Evolutionary conservation across 2,888 invertebrate species (phyloP).

Genomic region (Eupeodes latifasciatus): DNA sequence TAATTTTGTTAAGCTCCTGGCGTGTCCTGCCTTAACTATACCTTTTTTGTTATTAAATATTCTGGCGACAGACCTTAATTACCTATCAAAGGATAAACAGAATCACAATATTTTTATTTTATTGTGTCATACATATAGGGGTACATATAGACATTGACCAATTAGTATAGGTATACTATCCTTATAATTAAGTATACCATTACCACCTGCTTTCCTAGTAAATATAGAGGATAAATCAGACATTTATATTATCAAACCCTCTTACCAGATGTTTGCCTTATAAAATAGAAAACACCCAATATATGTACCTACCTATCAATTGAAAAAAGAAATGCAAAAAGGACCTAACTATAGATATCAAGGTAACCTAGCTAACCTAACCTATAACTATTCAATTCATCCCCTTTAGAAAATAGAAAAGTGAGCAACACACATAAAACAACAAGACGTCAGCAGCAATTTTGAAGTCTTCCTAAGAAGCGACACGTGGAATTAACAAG

Average conservation of each 20-base stretch:
- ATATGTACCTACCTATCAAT: slow-evolving; percentile 9
- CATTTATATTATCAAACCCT: slow-evolving; percentile 1
- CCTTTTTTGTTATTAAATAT: neutral
- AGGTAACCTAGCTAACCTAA: too few relatives aligned
- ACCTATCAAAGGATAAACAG: neutral
- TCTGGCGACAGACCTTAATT: slow-evolving; percentile 29
- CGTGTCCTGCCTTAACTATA: neutral
- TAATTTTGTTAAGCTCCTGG: slow-evolving; percentile 15
- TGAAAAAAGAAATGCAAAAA: slow-evolving; percentile 53
- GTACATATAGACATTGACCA: neutral
- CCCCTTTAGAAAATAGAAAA: neutral
- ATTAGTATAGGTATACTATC: slow-evolving; percentile 34
- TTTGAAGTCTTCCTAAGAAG: slow-evolving; percentile 75
- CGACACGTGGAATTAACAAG: slow-evolving; percentile 75
- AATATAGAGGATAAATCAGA: slow-evolving; percentile 54
- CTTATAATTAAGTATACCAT: slow-evolving; percentile 25
- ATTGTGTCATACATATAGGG: neutral
- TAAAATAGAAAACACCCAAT: neutral
- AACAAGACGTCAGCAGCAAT: slow-evolving; percentile 69
- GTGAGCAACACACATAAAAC: slow-evolving; percentile 18
- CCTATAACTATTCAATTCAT: neutral
- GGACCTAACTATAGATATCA: neutral
- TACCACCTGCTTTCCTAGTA: slow-evolving; percentile 57
- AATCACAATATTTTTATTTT: neutral
- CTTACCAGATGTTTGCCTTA: slow-evolving; percentile 17